phyloP scores from a whole-genome alignment of 2,797 vertebrate genomes.

The Schizopygopsis pylzovi region DNA sequence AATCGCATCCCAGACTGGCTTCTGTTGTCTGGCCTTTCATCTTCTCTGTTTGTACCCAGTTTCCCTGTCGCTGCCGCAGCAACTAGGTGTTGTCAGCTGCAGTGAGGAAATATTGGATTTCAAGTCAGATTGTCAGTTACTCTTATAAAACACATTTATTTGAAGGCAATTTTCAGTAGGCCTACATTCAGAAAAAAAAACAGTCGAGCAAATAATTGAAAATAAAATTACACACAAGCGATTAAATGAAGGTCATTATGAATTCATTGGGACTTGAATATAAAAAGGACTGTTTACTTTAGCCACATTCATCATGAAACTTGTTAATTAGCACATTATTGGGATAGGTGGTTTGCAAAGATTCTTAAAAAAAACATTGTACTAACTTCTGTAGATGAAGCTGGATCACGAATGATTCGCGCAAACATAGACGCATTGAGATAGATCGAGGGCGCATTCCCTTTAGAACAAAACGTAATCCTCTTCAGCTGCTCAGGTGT shows the following conservation, averaged over 20 bases:
- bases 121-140: constrained; percentile 16
- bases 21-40: constrained; percentile 74
- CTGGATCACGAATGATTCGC: too few species aligned
- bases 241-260: not conserved
- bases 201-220: not conserved
- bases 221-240: not conserved
- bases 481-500: too few species aligned
- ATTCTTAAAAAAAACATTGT: too few species aligned
- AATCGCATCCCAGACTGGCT: constrained; percentile 63
- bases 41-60: constrained; percentile 68
- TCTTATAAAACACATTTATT: constrained; percentile 15
- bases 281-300: too few species aligned
- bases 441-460: too few species aligned
- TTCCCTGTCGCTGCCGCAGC: constrained; percentile 54
- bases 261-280: not conserved
- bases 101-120: constrained; percentile 44
- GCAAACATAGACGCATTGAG: too few species aligned
- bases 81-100: constrained; percentile 47
- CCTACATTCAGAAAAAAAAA: not conserved
- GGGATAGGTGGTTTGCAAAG: too few species aligned
- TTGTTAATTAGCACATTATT: too few species aligned
- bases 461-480: too few species aligned
- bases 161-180: not conserved
- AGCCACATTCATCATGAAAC: too few species aligned
- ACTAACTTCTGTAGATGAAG: too few species aligned